Conservation (phyloP, 2,113 vertebrate species). For the Amphilophus citrinellus region DNA sequence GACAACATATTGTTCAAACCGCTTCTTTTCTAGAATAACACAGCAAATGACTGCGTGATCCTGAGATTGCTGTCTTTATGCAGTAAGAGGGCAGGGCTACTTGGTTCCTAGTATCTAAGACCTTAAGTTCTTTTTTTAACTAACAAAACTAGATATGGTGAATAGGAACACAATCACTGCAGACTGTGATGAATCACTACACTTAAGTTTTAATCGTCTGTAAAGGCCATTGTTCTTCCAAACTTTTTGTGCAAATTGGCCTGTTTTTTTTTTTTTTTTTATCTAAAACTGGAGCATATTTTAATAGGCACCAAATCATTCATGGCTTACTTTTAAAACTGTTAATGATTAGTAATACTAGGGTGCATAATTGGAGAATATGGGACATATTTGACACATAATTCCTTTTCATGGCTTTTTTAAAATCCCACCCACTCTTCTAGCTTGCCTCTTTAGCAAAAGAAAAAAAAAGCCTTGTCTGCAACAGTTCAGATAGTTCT, state of each 20-base stretch:
- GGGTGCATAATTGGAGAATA: neutral
- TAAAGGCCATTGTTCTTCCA: slow-evolving; percentile 14
- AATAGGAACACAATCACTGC: neutral
- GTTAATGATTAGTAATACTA: neutral
- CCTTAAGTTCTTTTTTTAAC: neutral
- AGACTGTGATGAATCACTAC: slow-evolving; percentile 3
- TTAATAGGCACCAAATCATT: neutral
- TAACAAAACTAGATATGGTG: neutral
- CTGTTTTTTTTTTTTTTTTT: neutral
- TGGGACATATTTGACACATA: neutral
- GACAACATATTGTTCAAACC: neutral
- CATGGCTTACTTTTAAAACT: neutral
- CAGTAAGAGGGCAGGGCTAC: neutral
- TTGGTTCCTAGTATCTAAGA: neutral
- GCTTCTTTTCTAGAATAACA: neutral
- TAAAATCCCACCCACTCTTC: neutral
- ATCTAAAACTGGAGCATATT: neutral
- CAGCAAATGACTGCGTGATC: neutral
- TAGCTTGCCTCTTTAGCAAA: neutral
- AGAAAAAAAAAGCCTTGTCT: neutral
- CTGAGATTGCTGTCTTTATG: neutral
- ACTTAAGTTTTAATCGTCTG: slow-evolving; percentile 2
- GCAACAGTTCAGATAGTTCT: neutral
- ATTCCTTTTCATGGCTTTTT: neutral
- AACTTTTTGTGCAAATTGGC: slow-evolving; percentile 8